Conservation (phyloP, 1,140 invertebrate species). For the Lordiphosa clarofinis region DNA sequence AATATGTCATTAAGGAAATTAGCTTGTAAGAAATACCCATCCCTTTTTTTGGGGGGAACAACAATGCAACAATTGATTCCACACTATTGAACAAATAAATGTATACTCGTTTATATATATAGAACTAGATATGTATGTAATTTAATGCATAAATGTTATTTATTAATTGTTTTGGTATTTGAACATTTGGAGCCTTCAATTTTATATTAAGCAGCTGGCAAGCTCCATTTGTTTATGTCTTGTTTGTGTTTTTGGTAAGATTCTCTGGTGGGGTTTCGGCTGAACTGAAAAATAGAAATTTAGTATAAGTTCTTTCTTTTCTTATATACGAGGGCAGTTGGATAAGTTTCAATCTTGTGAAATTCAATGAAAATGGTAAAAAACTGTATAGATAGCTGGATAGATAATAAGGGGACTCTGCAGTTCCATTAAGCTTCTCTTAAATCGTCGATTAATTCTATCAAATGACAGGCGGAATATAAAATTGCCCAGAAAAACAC, state of each 20-base stretch:
- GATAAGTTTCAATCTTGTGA: too few relatives aligned
- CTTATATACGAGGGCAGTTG: too few relatives aligned
- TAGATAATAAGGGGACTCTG: too few relatives aligned
- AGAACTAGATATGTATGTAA: slow-evolving; percentile 8
- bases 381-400: too few relatives aligned
- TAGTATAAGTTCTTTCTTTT: background rate
- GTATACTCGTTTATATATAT: background rate
- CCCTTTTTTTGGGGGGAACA: slow-evolving; percentile 2
- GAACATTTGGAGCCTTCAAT: slow-evolving; percentile 34
- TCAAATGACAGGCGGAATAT: too few relatives aligned
- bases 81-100: slow-evolving; percentile 2
- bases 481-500: too few relatives aligned
- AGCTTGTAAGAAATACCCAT: background rate
- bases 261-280: slow-evolving; percentile 6
- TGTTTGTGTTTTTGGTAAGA: slow-evolving; percentile 11
- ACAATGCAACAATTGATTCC: slow-evolving; percentile 5
- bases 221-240: slow-evolving; percentile 42
- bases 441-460: too few relatives aligned
- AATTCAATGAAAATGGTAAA: too few relatives aligned
- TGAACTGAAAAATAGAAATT: slow-evolving; percentile 40
- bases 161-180: slow-evolving; percentile 41
- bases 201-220: slow-evolving; percentile 45
- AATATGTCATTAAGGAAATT: background rate
- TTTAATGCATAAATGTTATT: slow-evolving; percentile 38
- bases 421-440: too few relatives aligned